Evolutionary conservation across 2,113 vertebrate genomes (phyloP).

Genomic region (Pseudopodoces humilis): DNA sequence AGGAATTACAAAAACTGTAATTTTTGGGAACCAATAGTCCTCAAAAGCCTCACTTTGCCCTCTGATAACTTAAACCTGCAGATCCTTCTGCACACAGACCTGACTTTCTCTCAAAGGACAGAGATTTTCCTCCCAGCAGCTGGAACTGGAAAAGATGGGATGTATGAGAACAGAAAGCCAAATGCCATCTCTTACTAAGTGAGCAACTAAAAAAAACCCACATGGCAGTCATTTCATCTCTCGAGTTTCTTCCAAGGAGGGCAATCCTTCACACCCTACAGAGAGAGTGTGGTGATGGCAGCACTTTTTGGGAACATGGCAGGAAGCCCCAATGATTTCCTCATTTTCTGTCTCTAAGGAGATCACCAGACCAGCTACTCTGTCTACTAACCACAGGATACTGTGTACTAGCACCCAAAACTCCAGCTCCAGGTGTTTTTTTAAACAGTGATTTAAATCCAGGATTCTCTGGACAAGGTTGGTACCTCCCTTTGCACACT

Average conservation of each 20-base stretch:
- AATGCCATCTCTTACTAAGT: neutral
- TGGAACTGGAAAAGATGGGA: neutral
- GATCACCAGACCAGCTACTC: neutral
- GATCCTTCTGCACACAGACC: neutral
- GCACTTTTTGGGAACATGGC: neutral
- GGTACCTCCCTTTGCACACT: neutral
- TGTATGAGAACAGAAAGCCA: neutral
- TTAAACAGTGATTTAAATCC: neutral
- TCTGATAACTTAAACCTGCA: accelerated
- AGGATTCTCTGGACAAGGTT: neutral
- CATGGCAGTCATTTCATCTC: neutral
- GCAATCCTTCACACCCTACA: neutral
- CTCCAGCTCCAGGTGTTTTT: neutral
- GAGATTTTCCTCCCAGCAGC: neutral
- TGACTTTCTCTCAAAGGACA: neutral
- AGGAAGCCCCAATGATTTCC: neutral
- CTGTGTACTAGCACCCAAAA: neutral
- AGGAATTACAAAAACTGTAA: neutral
- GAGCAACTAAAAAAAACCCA: accelerated
- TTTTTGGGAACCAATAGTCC: neutral
- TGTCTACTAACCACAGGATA: neutral
- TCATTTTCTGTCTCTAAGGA: neutral
- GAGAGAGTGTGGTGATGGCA: neutral
- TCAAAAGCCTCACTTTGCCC: neutral
- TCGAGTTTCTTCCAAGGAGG: neutral